These are phyloP conservation scores for Alces alces DNA, from an alignment of 2,113 vertebrate genomes.

Conservation along the genomic window DNA sequence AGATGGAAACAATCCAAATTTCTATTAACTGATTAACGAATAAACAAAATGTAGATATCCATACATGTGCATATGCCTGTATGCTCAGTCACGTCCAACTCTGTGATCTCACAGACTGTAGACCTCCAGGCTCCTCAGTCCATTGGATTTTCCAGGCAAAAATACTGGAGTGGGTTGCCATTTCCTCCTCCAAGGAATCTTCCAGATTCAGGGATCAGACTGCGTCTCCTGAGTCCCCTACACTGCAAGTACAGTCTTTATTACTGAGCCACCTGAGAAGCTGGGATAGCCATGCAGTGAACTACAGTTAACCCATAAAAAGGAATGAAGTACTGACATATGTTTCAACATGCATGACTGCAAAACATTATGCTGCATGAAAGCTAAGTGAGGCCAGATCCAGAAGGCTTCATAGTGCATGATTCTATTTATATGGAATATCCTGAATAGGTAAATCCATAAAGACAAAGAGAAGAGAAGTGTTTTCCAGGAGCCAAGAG, in stretches of 20 bases:
- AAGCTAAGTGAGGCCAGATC: background rate
- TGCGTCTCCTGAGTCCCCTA: background rate
- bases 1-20: background rate
- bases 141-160: background rate
- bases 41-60: background rate
- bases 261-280: background rate
- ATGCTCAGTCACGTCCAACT: background rate
- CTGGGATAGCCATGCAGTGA: background rate
- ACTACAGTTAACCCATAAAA: background rate
- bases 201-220: background rate
- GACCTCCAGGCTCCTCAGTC: background rate
- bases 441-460: background rate
- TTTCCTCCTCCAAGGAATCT: background rate
- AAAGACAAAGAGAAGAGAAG: background rate
- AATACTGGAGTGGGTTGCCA: background rate
- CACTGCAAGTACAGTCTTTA: background rate
- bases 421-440: background rate
- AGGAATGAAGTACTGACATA: background rate
- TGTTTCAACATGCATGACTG: background rate
- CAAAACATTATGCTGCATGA: background rate
- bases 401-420: background rate
- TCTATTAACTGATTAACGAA: background rate
- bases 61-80: background rate
- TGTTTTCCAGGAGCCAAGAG: background rate
- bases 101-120: background rate